These are phyloP conservation scores for Brachionus asplanchnoidis DNA, from an alignment of 1,140 invertebrate genomes.

Conservation along the genomic window DNA sequence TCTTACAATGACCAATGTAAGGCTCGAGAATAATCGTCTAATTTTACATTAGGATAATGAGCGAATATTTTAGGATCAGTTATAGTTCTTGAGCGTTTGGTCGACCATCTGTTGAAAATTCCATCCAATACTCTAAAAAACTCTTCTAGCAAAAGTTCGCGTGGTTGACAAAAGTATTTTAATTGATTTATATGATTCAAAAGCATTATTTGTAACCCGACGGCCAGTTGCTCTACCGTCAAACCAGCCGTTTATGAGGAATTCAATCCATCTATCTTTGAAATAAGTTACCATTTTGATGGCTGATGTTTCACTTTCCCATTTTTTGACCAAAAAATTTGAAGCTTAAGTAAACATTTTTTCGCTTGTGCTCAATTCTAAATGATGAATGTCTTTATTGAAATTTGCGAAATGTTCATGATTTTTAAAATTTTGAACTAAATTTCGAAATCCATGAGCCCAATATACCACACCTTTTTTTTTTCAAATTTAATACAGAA, in stretches of 20 bases:
- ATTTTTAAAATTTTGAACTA: not conserved
- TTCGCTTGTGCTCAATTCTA: not conserved
- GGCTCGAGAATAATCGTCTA: not conserved
- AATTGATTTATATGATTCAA: not conserved
- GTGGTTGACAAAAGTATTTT: not conserved
- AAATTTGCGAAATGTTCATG: not conserved
- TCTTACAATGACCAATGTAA: not conserved
- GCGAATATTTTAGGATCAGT: not conserved
- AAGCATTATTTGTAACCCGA: not conserved
- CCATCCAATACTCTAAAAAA: not conserved
- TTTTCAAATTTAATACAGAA: not conserved
- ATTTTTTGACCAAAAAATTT: not conserved
- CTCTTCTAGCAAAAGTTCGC: not conserved
- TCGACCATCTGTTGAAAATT: not conserved
- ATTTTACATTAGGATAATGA: not conserved
- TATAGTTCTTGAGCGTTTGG: not conserved
- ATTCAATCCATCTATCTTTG: too few relatives aligned
- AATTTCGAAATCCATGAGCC: not conserved
- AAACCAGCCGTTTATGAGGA: too few relatives aligned
- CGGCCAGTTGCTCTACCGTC: too few relatives aligned
- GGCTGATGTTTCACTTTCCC: not conserved
- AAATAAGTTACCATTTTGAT: not conserved
- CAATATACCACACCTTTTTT: not conserved
- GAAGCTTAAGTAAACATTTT: not conserved
- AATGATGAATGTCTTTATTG: not conserved